Percentiles rank a stretch among this genome's conserved stretches.
phyloP scores from a whole-genome alignment of 2,888 invertebrate species.

The Limenitis camilla region DNA sequence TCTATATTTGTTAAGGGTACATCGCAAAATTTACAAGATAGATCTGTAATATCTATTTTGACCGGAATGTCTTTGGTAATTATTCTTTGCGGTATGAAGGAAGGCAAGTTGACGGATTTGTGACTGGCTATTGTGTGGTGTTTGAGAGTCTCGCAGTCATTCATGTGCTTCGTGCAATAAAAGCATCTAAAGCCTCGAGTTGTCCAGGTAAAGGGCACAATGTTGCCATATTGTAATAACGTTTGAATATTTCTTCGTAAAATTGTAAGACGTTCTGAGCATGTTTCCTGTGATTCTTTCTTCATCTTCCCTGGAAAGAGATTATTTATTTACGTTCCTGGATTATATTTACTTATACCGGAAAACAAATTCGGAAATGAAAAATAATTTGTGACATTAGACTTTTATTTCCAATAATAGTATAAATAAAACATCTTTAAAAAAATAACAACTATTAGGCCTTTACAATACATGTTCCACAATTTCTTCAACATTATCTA shows the following conservation, averaged over 20 bases:
- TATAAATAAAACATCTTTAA: neutral
- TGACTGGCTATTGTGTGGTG: constrained; percentile 42
- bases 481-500: constrained; percentile 37
- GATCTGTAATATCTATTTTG: constrained; percentile 45
- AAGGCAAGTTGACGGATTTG: constrained; percentile 31
- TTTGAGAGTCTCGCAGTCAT: constrained; percentile 41
- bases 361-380: too few relatives aligned
- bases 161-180: constrained; percentile 48
- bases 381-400: too few relatives aligned
- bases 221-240: constrained; percentile 46
- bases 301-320: constrained; percentile 50
- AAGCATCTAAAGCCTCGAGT: constrained; percentile 53
- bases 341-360: too few relatives aligned
- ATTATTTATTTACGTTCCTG: constrained; percentile 25
- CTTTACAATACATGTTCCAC: constrained; percentile 12
- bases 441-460: neutral
- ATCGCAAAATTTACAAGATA: constrained; percentile 45
- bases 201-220: constrained; percentile 53
- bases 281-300: constrained; percentile 30
- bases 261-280: constrained; percentile 40
- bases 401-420: too few relatives aligned
- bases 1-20: constrained; percentile 33
- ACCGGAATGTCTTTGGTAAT: constrained; percentile 53
- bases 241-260: constrained; percentile 43
- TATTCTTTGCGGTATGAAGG: constrained; percentile 41